phyloP scores from a whole-genome alignment of 2,797 vertebrate genomes.

The Falco naumanni region DNA sequence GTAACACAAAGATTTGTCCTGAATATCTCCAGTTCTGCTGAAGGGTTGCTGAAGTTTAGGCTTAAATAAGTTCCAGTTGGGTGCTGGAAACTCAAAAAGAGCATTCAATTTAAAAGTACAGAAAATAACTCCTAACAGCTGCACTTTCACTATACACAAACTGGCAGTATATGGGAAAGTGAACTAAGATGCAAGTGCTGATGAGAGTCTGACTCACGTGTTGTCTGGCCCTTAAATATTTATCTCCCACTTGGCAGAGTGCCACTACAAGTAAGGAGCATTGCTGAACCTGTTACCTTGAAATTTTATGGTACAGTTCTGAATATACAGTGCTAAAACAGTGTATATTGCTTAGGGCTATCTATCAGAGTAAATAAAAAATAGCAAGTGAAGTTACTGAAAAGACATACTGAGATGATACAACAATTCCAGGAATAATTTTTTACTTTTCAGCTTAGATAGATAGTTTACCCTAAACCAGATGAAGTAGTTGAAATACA shows the following conservation, averaged over 20 bases:
- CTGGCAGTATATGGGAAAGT: background rate
- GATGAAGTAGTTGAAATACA: background rate
- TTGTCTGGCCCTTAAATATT: too few species aligned
- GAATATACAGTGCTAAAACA: background rate
- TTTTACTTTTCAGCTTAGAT: background rate
- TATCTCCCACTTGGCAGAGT: background rate
- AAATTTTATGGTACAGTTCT: background rate
- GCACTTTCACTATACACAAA: background rate
- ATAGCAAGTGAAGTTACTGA: background rate
- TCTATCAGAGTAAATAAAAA: background rate
- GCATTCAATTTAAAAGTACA: background rate
- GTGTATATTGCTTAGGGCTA: background rate
- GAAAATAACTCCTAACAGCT: background rate
- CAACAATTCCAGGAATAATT: background rate
- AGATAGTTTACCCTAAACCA: background rate
- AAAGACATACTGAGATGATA: background rate
- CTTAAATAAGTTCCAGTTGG: background rate
- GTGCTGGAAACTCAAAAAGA: background rate
- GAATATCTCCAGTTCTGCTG: background rate
- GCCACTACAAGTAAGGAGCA: background rate
- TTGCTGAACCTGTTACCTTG: background rate
- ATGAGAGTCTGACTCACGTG: background rate
- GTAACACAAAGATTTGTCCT: background rate
- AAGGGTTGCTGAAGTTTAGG: background rate
- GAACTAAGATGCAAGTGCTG: background rate